A percentile compares a stretch with the other conserved stretches of the same genome.
phyloP scores from a whole-genome alignment of 2,888 invertebrate species.

The Carabus problematicus region DNA sequence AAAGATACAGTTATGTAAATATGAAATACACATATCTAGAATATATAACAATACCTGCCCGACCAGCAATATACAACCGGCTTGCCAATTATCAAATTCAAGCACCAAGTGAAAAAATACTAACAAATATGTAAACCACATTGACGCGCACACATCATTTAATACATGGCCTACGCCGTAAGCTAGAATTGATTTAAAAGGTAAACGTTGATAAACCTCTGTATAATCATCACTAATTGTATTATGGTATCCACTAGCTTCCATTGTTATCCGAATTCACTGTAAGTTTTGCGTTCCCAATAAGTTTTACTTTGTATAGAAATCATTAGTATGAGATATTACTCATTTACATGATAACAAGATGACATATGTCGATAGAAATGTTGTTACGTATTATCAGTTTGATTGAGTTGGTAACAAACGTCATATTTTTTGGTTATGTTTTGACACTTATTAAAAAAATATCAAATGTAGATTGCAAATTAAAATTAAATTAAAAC shows the following conservation, averaged over 20 bases:
- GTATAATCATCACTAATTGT: slow-evolving; percentile 58
- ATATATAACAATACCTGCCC: slow-evolving; percentile 79
- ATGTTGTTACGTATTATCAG: too few relatives aligned
- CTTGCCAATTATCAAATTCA: slow-evolving; percentile 66
- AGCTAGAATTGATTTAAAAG: slow-evolving; percentile 61
- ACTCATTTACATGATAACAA: too few relatives aligned
- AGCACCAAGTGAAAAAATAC: slow-evolving; percentile 77
- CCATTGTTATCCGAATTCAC: too few relatives aligned
- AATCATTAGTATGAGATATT: too few relatives aligned
- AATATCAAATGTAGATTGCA: too few relatives aligned
- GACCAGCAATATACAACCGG: slow-evolving; percentile 75
- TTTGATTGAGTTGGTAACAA: too few relatives aligned
- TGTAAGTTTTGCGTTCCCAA: too few relatives aligned
- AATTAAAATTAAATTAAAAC: too few relatives aligned
- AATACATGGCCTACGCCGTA: slow-evolving; percentile 86
- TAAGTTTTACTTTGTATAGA: too few relatives aligned
- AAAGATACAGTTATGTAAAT: background rate
- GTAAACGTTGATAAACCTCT: slow-evolving; percentile 60
- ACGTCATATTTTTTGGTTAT: too few relatives aligned
- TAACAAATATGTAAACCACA: slow-evolving; percentile 94
- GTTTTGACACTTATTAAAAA: too few relatives aligned
- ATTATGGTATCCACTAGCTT: slow-evolving; percentile 46
- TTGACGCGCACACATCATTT: slow-evolving; percentile 92
- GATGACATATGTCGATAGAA: too few relatives aligned
- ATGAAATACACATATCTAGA: slow-evolving; percentile 48